Evolutionary conservation across 2,797 vertebrate species (phyloP).

Genomic region (Limosa lapponica): DNA sequence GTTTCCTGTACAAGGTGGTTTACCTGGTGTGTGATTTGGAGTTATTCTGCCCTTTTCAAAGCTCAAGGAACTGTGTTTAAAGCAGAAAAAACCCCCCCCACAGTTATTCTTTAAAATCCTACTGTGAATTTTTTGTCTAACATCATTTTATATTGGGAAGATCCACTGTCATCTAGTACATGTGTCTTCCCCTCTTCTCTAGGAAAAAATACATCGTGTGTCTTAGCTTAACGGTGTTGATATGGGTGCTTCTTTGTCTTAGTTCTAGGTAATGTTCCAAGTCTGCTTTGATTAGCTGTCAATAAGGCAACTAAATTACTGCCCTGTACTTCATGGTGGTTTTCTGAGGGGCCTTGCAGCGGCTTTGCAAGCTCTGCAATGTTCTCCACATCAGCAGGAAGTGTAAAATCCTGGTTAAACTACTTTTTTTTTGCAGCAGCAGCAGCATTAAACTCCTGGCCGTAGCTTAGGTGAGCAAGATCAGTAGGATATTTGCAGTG

Average conservation of each 20-base stretch:
- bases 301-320: not conserved
- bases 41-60: not conserved
- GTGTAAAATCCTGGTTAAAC: too few species aligned
- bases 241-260: not conserved
- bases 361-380: not conserved
- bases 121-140: not conserved
- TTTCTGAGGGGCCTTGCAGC: not conserved
- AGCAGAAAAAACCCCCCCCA: not conserved
- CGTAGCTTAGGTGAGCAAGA: not conserved
- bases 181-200: too few species aligned
- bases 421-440: not conserved
- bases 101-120: not conserved
- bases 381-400: too few species aligned
- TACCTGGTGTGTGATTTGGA: not conserved
- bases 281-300: not conserved
- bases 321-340: not conserved
- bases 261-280: not conserved
- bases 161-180: not conserved
- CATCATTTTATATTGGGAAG: not conserved
- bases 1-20: not conserved
- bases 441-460: not conserved
- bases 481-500: not conserved
- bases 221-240: not conserved
- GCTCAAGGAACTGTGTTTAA: not conserved
- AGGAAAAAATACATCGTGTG: rapidly evolving